Evolutionary conservation across 2,113 vertebrate genomes (phyloP), one percentile per base, ranked within the genome.

Genomic region (Colinus virginianus): DNA sequence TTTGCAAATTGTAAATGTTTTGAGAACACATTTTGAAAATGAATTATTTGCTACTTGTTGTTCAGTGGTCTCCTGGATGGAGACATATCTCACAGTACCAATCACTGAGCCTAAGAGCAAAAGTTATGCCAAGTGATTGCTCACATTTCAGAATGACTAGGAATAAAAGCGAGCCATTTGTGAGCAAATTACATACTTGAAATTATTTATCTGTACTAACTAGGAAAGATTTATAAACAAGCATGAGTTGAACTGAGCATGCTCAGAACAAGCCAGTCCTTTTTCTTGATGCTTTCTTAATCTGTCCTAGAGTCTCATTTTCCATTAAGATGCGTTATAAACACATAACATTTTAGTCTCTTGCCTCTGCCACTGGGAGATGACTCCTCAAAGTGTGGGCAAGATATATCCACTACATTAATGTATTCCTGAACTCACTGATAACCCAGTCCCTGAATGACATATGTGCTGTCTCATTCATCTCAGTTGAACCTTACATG

Each of bases 131-230:
- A 12, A 51, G n/a, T 80, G 61, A 74, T 61, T 83, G 49, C 86
- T 86, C 69, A 83, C 69, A 78, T 43, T 78, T 69, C 83, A 84
- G 34, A 86, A 23, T 70, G 66, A 78, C 88, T 91, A 71, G 55
- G 84, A 93, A 69, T 49, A 20, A 92, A 94, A 94, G 48, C 25
- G 45, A 89, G 55, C 26, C 26, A 79, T 90, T 95, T 91, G 78
- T 91, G 91, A 89, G 85, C 81, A 91, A 95, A 95, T 82, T 89
- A 42, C 38, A 30, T 87, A 76, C 64, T 84, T 42, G 63, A 89
- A 89, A 94, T 87, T 92, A 84, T 94, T 94, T 91, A 89, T 87
- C 75, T 96, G 36, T 79, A 36, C 48, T 90, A 89, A 79, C 67
- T 66, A 78, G 71, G 30, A 82, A 76, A 89, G 89, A 94, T 89